Evolutionary conservation across 37 sponge, comb jelly and placozoan genomes (phyloP), one percentile per base, ranked within the genome.

Genomic region (Beroe ovata): DNA sequence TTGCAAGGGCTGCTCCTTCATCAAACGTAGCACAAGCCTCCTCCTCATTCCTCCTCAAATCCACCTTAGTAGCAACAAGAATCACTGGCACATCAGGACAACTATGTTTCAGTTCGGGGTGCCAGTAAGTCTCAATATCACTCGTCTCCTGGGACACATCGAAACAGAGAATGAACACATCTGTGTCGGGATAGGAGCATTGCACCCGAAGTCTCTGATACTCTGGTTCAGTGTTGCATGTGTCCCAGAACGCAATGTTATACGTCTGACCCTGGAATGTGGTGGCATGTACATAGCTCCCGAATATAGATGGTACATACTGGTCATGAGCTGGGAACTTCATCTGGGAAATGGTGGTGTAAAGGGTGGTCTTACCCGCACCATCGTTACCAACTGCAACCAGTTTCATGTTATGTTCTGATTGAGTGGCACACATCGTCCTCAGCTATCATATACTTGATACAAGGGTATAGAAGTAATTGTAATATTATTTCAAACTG

Each of bases 261-360:
- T n/a, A n/a, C n/a, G n/a, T n/a, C n/a, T n/a, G n/a, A n/a, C n/a
- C n/a, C n/a, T n/a, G n/a, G n/a, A n/a, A n/a, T n/a, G n/a, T n/a
- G n/a, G n/a, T n/a, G n/a, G n/a, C n/a, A n/a, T n/a, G n/a, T n/a
- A 16, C 8, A 16, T 62, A 66, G 47, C 41, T 77, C 1, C 41
- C 84, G 41, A 42, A 77, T 26, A 77, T 54, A 36, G 84, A 41
- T 0, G 84, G 84, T 16, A 38, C 11, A 42, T 77, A 77, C 2
- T n/a, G 4, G 1, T 77, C 47, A 42, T n/a, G n/a, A n/a, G n/a
- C n/a, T n/a, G 84, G 84, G 54, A 77, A 77, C n/a, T 39, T 1
- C 2, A 42, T 54, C 8, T 20, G 21, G 28, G 22, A 19, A 26
- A 22, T 41, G 20, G 36, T 39, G n/a, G 41, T 39, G 1, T 41